These are phyloP conservation scores for Apostichopus japonicus DNA, from an alignment of 35 echinoderm and acorn worm species.

Conservation along the genomic window DNA sequence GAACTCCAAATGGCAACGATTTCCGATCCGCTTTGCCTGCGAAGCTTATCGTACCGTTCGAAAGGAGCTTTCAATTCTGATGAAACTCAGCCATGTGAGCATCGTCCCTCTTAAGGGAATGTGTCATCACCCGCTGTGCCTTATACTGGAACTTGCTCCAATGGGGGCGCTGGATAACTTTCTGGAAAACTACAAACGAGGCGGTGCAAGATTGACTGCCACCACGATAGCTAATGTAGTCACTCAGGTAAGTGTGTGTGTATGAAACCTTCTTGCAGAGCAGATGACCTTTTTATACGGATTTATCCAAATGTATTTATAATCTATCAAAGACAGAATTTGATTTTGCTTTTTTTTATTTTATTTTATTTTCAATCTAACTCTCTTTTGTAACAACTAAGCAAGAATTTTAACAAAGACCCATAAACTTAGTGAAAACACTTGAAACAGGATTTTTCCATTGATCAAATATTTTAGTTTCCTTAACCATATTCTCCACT, in stretches of 20 bases:
- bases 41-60: constrained; percentile 85
- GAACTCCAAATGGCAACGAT: constrained; percentile 87
- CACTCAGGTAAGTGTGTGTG: constrained; percentile 71
- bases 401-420: too few relatives aligned
- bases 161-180: constrained; percentile 79
- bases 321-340: too few relatives aligned
- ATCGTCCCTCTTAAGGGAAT: constrained; percentile 87
- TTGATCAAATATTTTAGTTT: too few relatives aligned
- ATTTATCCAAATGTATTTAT: too few relatives aligned
- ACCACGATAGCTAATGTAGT: constrained; percentile 71
- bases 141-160: constrained; percentile 91
- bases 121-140: constrained; percentile 87
- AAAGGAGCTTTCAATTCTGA: constrained; percentile 86
- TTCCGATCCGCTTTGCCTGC: constrained; percentile 79
- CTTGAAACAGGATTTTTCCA: too few relatives aligned
- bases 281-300: too few relatives aligned
- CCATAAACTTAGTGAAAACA: too few relatives aligned
- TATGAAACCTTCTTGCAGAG: too few relatives aligned
- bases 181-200: constrained; percentile 86
- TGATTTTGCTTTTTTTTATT: too few relatives aligned
- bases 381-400: too few relatives aligned
- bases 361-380: too few relatives aligned
- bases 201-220: constrained; percentile 78
- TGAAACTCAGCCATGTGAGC: constrained; percentile 77
- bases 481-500: too few relatives aligned